phyloP scores from a whole-genome alignment of 2,888 invertebrate genomes.

The Philaethria dido region DNA sequence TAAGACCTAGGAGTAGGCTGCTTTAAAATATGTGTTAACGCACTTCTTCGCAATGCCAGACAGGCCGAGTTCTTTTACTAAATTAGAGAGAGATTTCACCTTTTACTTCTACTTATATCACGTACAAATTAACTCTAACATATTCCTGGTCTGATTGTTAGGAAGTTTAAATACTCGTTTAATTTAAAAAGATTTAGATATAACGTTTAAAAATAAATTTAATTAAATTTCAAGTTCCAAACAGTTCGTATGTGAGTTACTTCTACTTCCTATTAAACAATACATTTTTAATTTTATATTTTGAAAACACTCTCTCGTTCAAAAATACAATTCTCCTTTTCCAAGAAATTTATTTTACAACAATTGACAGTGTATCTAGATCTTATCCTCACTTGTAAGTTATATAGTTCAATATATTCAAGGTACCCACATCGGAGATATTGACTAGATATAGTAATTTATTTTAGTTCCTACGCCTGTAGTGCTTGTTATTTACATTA shows the following conservation, averaged over 20 bases:
- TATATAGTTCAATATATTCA: constrained; percentile 37
- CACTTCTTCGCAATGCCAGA: too few species aligned
- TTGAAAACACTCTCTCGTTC: not conserved
- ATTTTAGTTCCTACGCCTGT: constrained; percentile 12
- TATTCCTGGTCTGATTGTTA: too few species aligned
- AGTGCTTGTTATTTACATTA: not conserved
- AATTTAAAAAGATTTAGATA: not conserved
- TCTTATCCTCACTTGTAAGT: constrained; percentile 39
- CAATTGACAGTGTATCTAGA: constrained; percentile 34
- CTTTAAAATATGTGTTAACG: too few species aligned
- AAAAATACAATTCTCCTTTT: constrained; percentile 24
- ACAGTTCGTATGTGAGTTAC: not conserved
- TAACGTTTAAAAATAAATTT: not conserved
- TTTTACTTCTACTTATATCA: too few species aligned
- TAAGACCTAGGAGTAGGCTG: too few species aligned
- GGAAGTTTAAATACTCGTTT: too few species aligned
- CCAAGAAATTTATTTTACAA: constrained; percentile 35
- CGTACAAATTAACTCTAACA: too few species aligned
- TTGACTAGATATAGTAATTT: constrained; percentile 23
- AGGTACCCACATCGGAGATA: constrained; percentile 32
- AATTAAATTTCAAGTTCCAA: not conserved
- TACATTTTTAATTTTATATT: not conserved
- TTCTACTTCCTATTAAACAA: not conserved
- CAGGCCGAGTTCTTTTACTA: too few species aligned
- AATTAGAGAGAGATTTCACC: too few species aligned